Evolutionary conservation across 2,113 vertebrate species (phyloP).

Genomic region (Siphamia tubifer): DNA sequence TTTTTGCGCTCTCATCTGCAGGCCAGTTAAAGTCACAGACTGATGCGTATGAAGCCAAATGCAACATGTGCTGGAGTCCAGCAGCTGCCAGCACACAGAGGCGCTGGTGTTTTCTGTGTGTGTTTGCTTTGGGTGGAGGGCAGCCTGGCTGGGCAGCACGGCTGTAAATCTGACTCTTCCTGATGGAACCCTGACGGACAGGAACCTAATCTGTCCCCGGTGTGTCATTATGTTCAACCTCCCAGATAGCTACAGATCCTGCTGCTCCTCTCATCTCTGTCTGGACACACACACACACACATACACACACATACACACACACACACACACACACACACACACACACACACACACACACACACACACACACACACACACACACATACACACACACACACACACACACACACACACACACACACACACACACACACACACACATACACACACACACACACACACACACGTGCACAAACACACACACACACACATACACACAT

Average conservation of each 20-base stretch:
- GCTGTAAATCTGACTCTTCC: conserved; percentile 82
- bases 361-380: conserved; percentile 24
- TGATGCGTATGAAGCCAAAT: conserved; percentile 32
- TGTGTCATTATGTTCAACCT: conserved; percentile 80
- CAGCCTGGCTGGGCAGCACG: conserved; percentile 69
- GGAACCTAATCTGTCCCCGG: conserved; percentile 81
- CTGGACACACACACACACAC: conserved; percentile 23
- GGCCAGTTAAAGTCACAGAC: conserved; percentile 18
- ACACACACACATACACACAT: conserved; percentile 34
- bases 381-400: conserved; percentile 32
- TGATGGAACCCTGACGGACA: conserved; percentile 81
- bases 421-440: conserved; percentile 32
- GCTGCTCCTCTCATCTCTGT: conserved; percentile 77
- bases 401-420: conserved; percentile 32
- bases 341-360: too few species aligned
- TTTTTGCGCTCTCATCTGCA: conserved; percentile 6
- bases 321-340: too few species aligned
- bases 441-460: conserved; percentile 67
- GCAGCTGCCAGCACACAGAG: conserved; percentile 66
- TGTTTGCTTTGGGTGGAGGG: conserved; percentile 80
- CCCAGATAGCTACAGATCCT: conserved; percentile 80
- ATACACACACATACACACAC: conserved; percentile 19
- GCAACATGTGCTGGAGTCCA: conserved; percentile 58
- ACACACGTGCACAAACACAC: too few species aligned
- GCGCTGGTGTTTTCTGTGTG: conserved; percentile 63